Evolutionary conservation across 2,797 vertebrate species (phyloP).

Genomic region (Periophthalmus magnuspinnatus): DNA sequence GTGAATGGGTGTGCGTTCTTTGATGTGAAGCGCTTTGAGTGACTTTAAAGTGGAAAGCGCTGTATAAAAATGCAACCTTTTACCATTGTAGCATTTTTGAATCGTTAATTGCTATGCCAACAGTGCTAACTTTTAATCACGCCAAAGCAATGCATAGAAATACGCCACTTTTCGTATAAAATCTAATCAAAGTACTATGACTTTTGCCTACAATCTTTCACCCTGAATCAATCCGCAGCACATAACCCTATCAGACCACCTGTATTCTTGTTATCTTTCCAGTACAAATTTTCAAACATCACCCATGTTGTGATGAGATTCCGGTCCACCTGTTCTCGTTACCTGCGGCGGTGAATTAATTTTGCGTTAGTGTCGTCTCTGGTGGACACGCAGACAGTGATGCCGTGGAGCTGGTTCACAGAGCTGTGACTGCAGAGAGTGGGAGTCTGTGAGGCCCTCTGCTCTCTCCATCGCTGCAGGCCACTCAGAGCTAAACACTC

Average conservation of each 20-base stretch:
- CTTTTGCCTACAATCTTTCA: no score
- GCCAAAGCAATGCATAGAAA: no score
- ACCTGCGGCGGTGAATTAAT: constrained; percentile 43
- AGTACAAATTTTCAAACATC: not conserved
- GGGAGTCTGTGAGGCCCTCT: constrained; percentile 72
- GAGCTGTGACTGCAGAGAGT: constrained; percentile 58
- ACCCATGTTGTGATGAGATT: constrained; percentile 22
- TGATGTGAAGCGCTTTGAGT: no score
- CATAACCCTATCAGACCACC: not conserved
- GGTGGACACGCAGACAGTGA: constrained; percentile 27
- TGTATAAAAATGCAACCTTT: no score
- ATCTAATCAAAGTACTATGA: no score
- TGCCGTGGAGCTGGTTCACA: constrained; percentile 33
- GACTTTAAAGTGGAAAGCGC: no score
- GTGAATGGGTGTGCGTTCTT: no score
- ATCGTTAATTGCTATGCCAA: no score
- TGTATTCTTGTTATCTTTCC: not conserved
- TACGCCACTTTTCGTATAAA: no score
- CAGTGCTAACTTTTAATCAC: no score
- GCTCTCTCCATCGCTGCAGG: constrained; percentile 68
- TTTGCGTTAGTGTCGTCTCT: constrained; percentile 19
- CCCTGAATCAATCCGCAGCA: no score
- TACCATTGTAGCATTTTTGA: no score
- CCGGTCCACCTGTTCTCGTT: constrained; percentile 14
- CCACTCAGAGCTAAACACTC: constrained; percentile 66